A percentile compares a stretch with the other conserved stretches of the same genome.
phyloP scores from a whole-genome alignment of 2,113 vertebrate species.

The Lota lota region DNA sequence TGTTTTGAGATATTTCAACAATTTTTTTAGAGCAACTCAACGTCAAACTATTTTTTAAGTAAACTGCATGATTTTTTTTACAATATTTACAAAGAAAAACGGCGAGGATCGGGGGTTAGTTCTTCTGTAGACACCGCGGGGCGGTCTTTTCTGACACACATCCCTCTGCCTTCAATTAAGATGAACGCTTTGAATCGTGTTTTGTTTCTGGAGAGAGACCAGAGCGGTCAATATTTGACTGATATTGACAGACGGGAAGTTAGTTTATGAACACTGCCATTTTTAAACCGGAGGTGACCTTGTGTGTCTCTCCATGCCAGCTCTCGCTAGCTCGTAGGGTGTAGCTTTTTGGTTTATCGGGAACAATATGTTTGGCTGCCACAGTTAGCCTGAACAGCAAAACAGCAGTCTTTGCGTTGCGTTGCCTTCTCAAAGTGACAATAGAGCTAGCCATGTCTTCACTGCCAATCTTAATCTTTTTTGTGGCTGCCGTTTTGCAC shows the following conservation, averaged over 20 bases:
- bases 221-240: constrained; percentile 31
- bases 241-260: constrained; percentile 39
- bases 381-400: no score
- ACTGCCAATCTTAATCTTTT: constrained; percentile 73
- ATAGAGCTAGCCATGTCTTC: constrained; percentile 75
- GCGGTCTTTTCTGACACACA: constrained; percentile 48
- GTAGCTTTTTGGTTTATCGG: constrained; percentile 71
- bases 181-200: constrained; percentile 17
- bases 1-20: constrained; percentile 32
- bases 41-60: constrained; percentile 65
- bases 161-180: constrained; percentile 72
- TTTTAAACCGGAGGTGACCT: constrained; percentile 64
- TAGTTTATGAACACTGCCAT: constrained; percentile 80
- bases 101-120: constrained; percentile 23
- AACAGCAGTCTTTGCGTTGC: constrained; percentile 52
- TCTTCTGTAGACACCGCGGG: constrained; percentile 58
- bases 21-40: constrained; percentile 31
- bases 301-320: constrained; percentile 59
- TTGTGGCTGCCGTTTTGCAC: constrained; percentile 76
- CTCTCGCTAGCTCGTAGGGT: constrained; percentile 54
- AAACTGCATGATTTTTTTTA: constrained; percentile 77
- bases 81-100: constrained; percentile 54
- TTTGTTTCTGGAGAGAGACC: constrained; percentile 16
- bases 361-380: constrained; percentile 62
- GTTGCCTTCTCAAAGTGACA: constrained; percentile 77